Evolutionary conservation across 2,888 invertebrate species (phyloP).

Genomic region (Orthosia cruda): DNA sequence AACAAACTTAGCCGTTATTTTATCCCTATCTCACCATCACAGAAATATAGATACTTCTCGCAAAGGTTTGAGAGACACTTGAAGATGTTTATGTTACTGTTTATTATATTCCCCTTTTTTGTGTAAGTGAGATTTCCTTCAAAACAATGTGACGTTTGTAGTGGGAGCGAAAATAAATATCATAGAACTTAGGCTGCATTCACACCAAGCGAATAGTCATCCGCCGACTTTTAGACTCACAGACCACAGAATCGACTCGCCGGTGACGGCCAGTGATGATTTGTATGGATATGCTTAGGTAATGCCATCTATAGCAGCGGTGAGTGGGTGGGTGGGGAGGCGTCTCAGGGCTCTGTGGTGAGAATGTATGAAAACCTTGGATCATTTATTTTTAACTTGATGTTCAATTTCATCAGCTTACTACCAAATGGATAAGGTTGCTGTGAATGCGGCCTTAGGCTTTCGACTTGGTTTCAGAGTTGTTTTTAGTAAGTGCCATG

Average conservation of each 20-base stretch:
- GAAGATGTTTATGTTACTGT: constrained; percentile 67
- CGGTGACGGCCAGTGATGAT: no score
- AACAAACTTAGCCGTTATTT: constrained; percentile 54
- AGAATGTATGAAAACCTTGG: no score
- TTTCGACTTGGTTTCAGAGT: constrained; percentile 37
- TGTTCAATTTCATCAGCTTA: neutral
- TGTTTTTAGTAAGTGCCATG: constrained; percentile 52
- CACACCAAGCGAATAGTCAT: neutral
- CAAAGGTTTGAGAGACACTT: constrained; percentile 60
- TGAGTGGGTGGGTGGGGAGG: no score
- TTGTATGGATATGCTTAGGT: no score
- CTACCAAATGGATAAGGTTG: neutral
- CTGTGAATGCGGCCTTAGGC: constrained; percentile 8
- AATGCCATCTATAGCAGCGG: no score
- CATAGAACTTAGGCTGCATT: constrained; percentile 9
- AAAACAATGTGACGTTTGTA: constrained; percentile 59
- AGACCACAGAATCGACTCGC: no score
- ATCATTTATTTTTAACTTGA: no score
- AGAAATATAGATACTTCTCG: constrained; percentile 49
- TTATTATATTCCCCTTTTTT: constrained; percentile 64
- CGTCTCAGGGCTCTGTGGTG: no score
- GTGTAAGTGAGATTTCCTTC: constrained; percentile 58
- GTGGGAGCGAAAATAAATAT: constrained; percentile 59
- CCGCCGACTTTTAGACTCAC: neutral
- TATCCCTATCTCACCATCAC: constrained; percentile 59